Evolutionary conservation across 2,797 vertebrate genomes (phyloP).

Genomic region (Sylvia borin): DNA sequence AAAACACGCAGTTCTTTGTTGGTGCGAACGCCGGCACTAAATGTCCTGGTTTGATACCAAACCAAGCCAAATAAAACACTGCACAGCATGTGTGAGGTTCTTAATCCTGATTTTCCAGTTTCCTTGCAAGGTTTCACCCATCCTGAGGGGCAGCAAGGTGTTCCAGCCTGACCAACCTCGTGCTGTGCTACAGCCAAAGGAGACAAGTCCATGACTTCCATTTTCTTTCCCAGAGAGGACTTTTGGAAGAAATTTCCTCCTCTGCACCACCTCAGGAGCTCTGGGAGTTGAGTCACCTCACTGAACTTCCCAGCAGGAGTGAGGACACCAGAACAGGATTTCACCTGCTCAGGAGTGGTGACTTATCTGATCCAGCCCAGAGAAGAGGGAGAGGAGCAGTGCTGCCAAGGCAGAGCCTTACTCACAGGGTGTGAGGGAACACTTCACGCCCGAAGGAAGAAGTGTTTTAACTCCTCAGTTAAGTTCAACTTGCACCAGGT

Average conservation of each 20-base stretch:
- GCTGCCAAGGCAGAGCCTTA: background rate
- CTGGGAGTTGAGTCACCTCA: background rate
- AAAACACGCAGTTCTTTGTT: background rate
- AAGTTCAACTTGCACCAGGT: background rate
- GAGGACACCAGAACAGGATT: background rate
- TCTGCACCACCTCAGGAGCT: background rate
- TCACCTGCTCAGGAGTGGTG: background rate
- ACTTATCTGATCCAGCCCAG: background rate
- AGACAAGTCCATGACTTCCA: background rate
- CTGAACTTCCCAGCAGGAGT: background rate
- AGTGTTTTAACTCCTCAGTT: background rate
- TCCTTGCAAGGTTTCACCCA: background rate
- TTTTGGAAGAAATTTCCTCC: background rate
- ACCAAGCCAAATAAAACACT: slow-evolving; percentile 32
- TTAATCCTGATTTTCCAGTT: background rate
- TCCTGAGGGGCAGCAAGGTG: background rate
- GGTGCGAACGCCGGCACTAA: background rate
- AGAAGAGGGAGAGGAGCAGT: background rate
- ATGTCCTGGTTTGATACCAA: background rate
- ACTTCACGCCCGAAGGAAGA: background rate
- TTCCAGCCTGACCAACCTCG: background rate
- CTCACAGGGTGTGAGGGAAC: background rate
- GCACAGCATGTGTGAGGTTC: background rate
- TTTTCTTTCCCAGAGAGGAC: background rate
- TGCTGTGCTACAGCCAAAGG: background rate